Percentiles rank a stretch among this genome's conserved stretches.
These are phyloP conservation scores for Drosophila lini DNA, from an alignment of 1,140 invertebrate genomes.

Conservation along the genomic window DNA sequence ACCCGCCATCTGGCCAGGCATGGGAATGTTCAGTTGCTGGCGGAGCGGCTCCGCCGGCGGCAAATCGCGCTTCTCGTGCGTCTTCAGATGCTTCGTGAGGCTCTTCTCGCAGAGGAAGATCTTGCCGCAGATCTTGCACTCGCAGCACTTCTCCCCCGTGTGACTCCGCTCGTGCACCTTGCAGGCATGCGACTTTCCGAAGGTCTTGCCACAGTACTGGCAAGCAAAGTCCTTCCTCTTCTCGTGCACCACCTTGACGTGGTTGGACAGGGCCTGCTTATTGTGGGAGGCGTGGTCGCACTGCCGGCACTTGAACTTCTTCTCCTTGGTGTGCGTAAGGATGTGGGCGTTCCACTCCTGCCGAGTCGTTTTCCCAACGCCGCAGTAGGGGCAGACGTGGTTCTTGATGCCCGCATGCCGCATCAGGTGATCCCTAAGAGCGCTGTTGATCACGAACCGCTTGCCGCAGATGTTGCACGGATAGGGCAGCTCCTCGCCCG, in stretches of 20 bases:
- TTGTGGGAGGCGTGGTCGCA: constrained; percentile 81
- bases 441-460: constrained; percentile 78
- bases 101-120: constrained; percentile 81
- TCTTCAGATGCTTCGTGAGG: constrained; percentile 79
- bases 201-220: constrained; percentile 81
- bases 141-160: constrained; percentile 85
- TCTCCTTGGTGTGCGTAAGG: constrained; percentile 79
- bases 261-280: constrained; percentile 74
- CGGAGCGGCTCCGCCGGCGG: constrained; percentile 63
- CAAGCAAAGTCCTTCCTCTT: constrained; percentile 82
- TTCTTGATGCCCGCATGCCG: constrained; percentile 82
- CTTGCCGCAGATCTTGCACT: constrained; percentile 81
- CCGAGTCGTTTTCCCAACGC: constrained; percentile 77
- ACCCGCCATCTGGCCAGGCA: constrained; percentile 33
- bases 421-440: constrained; percentile 77
- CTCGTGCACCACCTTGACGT: constrained; percentile 79
- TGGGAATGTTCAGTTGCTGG: constrained; percentile 70
- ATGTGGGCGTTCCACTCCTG: constrained; percentile 83
- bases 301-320: constrained; percentile 78
- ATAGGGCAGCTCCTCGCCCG: constrained; percentile 86
- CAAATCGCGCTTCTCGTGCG: constrained; percentile 78
- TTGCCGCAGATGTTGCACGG: constrained; percentile 86
- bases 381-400: constrained; percentile 80
- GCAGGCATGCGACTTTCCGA: constrained; percentile 79
- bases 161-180: constrained; percentile 81